Base-by-base conservation (phyloP, 1,140 invertebrate genomes). In the Drosophila ogumai region DNA sequence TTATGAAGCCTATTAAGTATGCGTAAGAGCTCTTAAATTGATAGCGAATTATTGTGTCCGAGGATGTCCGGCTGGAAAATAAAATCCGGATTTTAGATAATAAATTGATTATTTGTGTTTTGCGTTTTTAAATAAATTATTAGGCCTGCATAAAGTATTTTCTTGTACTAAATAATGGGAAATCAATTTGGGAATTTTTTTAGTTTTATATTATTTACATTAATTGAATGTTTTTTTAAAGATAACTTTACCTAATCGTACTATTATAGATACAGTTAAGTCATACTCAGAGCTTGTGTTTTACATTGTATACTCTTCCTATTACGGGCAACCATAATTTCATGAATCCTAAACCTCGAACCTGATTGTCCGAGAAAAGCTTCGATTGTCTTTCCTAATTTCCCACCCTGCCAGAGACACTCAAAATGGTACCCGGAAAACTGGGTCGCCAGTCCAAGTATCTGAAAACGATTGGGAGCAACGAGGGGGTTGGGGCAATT, bases 21-120 rank as follows among this genome's bases (percentile, higher is more conserved):
- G 34, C 12, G 34, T 32, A 32, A 28, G 49, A 43, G 61, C 64
- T 71, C 54, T 47, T 19, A 40, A 32, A 56, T 66, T 38, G 50
- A 47, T 47, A 31, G 19, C 28, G 50, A 40, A 25, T 32, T 71
- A n/a, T 41, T 43, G 41, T 36, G 58, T 38, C 9, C 36, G 25
- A 50, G 50, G 64, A 68, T 57, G 15, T 68, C 64, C 50, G 64
- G 50, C 28, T 56, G 49, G 41, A 12, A 68, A 56, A 56, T 56
- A 44, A 71, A 68, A 40, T 71, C 64, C 64, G 64, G 28, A 34
- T 40, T 56, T 57, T 5, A 46, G 47, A 56, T 71, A 68, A 68
- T 56, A 56, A 38, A 71, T 43, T 22, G 17, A 8, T 9, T 54
- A 46, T 64, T 36, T 32, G 19, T 36, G 15, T 17, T 22, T 32